These are phyloP conservation scores for Rafetus swinhoei DNA, from an alignment of 2,113 vertebrate species.

Conservation along the genomic window DNA sequence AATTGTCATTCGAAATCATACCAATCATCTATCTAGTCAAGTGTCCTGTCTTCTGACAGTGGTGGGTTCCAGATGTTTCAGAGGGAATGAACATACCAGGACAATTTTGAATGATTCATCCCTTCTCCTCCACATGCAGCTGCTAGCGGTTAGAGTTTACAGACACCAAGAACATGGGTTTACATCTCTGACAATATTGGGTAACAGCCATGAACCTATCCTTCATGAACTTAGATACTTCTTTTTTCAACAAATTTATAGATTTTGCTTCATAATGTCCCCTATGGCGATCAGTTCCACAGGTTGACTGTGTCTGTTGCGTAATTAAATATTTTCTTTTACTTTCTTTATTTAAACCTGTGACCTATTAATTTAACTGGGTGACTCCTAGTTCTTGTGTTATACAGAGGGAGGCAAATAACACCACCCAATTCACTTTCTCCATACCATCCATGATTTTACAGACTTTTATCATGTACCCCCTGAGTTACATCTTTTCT, in stretches of 20 bases:
- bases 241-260: not conserved
- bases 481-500: not conserved
- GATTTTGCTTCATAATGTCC: not conserved
- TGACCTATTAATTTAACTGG: not conserved
- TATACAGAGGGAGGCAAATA: not conserved
- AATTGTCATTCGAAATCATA: not conserved
- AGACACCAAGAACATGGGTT: not conserved
- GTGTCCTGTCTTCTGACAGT: not conserved
- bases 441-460: not conserved
- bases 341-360: not conserved
- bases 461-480: not conserved
- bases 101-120: not conserved
- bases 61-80: not conserved
- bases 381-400: not conserved
- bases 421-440: not conserved
- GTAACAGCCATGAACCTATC: not conserved
- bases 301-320: not conserved
- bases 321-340: not conserved
- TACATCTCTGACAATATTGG: not conserved
- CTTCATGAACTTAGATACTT: not conserved
- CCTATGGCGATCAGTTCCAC: not conserved
- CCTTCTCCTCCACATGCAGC: not conserved
- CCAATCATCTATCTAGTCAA: not conserved
- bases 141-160: not conserved
- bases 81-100: not conserved